Conservation (phyloP, 2,113 vertebrate species). For the Barbus barbus region DNA sequence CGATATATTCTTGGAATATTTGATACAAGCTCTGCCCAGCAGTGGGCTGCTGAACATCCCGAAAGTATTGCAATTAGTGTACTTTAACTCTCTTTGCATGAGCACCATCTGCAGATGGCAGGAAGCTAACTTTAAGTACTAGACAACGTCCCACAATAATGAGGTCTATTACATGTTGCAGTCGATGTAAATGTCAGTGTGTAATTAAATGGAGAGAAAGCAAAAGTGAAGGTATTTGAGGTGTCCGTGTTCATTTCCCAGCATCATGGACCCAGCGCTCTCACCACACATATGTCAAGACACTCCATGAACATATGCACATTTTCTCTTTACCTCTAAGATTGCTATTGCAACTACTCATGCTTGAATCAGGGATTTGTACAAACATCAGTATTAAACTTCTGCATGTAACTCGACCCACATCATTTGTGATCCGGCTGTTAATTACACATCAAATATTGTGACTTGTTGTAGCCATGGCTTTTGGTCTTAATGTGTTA, state of each 20-base stretch:
- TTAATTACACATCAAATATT: too few relatives aligned
- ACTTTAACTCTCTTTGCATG: conserved; percentile 12
- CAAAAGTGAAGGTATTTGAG: neutral
- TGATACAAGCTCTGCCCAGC: neutral
- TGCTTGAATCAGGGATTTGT: too few relatives aligned
- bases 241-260: neutral
- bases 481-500: too few relatives aligned
- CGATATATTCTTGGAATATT: neutral
- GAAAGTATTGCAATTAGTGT: conserved; percentile 5
- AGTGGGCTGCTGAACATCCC: neutral
- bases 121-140: conserved; percentile 16
- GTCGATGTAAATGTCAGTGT: conserved; percentile 64
- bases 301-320: too few relatives aligned
- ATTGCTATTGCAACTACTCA: too few relatives aligned
- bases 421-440: too few relatives aligned
- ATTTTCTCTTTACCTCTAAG: too few relatives aligned
- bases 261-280: neutral
- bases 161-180: too few relatives aligned
- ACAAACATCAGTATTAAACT: too few relatives aligned
- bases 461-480: too few relatives aligned
- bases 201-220: conserved; percentile 9
- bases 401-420: too few relatives aligned
- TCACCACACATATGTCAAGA: neutral
- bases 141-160: neutral
- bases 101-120: conserved; percentile 2